Base-by-base conservation (phyloP, 1,140 invertebrate genomes). In the Antheraea pernyi region DNA sequence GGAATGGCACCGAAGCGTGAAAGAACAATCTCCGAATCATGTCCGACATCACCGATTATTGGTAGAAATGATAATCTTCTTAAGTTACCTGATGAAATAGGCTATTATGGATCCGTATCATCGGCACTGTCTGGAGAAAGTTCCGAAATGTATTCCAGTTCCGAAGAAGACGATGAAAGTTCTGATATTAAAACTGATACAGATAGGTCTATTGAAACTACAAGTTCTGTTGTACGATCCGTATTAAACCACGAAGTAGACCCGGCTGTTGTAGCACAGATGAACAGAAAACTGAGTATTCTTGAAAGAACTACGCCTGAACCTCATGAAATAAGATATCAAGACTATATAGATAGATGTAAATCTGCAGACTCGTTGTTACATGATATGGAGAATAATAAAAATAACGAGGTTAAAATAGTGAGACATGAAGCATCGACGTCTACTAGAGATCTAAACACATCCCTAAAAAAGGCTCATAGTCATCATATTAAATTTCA, bases 191-290 rank as follows among this genome's bases (percentile, higher is more conserved):
- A 83, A 78, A 86, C 79, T 3, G 82, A 86, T 69, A 76, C 79
- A 18, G 83, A 86, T 48, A 79, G 77, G 59, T 82, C 88, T 67
- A 75, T 91, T 42, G 94, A 94, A 76, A 94, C 89, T 48, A 92
- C 94, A 5, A 94, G 93, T 75, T 92, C 92, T 62, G 90, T 94
- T 66, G 91, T 94, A 5, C 90, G 92, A 74, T 93, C 93, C 19
- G 92, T 94, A 36, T 71, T 92, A 48, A 89, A 83, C 64, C 80
- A 92, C 46, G 82, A 88, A 53, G 74, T 88, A 1, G 76, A 92
- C 78, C 83, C 80, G 37, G 73, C 75, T 37, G 78, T 91, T 19
- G 85, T 91, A 37, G 84, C 83, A 13, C 83, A 90, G 68, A 89
- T 93, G 87, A 87, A 92, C 42, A 86, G 77, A 75, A 93, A 92